Evolutionary conservation across 2,113 vertebrate species (phyloP).

Genomic region (Nesogale talazaci): DNA sequence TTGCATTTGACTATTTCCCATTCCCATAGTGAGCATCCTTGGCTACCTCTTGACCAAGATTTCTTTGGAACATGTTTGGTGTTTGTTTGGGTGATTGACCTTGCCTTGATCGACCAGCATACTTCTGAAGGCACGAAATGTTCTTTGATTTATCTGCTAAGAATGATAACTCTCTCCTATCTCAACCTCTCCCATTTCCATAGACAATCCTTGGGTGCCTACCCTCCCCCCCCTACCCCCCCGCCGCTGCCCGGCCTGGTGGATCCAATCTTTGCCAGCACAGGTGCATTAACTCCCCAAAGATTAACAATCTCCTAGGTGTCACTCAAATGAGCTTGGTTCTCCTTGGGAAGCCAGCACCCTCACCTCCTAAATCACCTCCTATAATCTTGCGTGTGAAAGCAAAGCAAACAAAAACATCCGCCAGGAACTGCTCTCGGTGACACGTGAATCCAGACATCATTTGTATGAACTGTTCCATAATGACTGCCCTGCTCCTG

Average conservation of each 20-base stretch:
- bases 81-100: neutral
- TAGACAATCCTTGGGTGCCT: conserved; percentile 62
- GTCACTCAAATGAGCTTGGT: conserved; percentile 81
- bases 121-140: conserved; percentile 66
- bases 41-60: neutral
- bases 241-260: no score
- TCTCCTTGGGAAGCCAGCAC: conserved; percentile 73
- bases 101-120: neutral
- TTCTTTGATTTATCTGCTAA: conserved; percentile 76
- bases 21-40: neutral
- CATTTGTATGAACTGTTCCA: conserved; percentile 81
- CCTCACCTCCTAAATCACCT: conserved; percentile 77
- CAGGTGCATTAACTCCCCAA: conserved; percentile 81
- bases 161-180: conserved; percentile 61
- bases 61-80: conserved; percentile 2
- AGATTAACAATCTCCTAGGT: conserved; percentile 85
- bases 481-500: conserved; percentile 81
- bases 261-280: conserved; percentile 81
- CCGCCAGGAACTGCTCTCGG: conserved; percentile 83
- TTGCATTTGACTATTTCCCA: neutral
- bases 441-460: conserved; percentile 77
- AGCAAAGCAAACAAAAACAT: conserved; percentile 85
- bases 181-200: conserved; percentile 52
- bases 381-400: conserved; percentile 82
- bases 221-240: no score